Base-by-base conservation (phyloP, 2,113 vertebrate species). In the Corythornis madagascariensis region DNA sequence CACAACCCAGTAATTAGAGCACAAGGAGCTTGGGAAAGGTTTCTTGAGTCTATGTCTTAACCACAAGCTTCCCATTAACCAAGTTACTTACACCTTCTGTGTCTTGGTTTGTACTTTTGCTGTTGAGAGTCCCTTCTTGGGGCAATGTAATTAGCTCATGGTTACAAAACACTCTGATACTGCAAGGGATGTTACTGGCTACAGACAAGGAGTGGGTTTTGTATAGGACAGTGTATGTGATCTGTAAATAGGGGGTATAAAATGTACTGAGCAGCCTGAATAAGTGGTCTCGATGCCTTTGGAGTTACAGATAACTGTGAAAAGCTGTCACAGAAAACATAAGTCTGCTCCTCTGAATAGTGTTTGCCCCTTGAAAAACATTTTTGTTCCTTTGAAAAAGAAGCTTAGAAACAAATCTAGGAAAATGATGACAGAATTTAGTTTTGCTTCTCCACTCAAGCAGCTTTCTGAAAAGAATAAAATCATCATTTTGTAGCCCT, bases 301-400 rank as follows among this genome's bases (percentile, higher is more conserved):
- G 65, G 35, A 92, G 76, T 64, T 83, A 60, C 5, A 16, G 18
- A 22, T 78, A 77, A 66, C 33, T 69, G 40, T 76, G 61, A 80
- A 67, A 88, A 74, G 47, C 13, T 79, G 8, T 42, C 47, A 50
- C 28, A 64, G 74, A 60, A 92, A 80, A 73, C 17, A 64, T 31
- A 70, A 66, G 26, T 47, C 28, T 77, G 33, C 40, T 56, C 59
- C 45, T 89, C 52, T 74, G 59, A 65, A 57, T 19, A 45, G 59
- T n/a, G 56, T 83, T 70, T 86, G 7, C 48, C 74, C 64, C 57
- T 85, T 88, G 79, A 83, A 91, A 91, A 95, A 52, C 29, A 31
- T 59, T 66, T 92, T 86, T 91, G 13, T 26, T 93, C 71, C 52
- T 6, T 7, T 77, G 61, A 64, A 71, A 91, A 91, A 42, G 43